A percentile compares a stretch with the other conserved stretches of the same genome.
Evolutionary conservation across 2,888 invertebrate species (phyloP).

Genomic region (Conops quadrifasciatus): DNA sequence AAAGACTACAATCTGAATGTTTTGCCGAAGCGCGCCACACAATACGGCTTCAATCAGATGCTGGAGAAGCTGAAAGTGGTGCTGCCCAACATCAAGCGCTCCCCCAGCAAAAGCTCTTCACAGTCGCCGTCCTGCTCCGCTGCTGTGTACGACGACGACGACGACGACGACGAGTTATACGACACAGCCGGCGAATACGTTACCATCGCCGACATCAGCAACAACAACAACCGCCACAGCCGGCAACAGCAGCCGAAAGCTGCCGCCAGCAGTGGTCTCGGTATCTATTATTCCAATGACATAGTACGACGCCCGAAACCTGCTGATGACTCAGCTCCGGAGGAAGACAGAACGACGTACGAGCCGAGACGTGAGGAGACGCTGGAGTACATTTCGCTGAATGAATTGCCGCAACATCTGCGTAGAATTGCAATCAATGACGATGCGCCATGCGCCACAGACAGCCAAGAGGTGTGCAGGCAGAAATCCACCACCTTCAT

Average conservation of each 20-base stretch:
- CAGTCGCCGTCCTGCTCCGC: conserved; percentile 62
- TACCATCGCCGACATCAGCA: conserved; percentile 83
- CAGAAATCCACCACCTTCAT: conserved; percentile 27
- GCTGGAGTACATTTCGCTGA: conserved; percentile 80
- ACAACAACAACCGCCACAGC: conserved; percentile 71
- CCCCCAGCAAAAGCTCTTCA: conserved; percentile 67
- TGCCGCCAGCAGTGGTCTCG: conserved; percentile 52
- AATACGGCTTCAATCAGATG: conserved; percentile 76
- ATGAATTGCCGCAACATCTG: conserved; percentile 74
- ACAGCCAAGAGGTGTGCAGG: conserved; percentile 32
- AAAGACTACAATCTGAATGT: conserved; percentile 62
- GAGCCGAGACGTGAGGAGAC: conserved; percentile 59
- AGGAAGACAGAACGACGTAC: not conserved
- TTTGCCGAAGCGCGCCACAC: conserved; percentile 58
- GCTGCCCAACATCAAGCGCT: conserved; percentile 69
- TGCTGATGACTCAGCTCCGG: not conserved
- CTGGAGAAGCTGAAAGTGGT: conserved; percentile 77
- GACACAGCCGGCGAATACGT: conserved; percentile 78
- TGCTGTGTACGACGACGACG: conserved; percentile 61
- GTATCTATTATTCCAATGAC: conserved; percentile 74
- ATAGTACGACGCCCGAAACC: conserved; percentile 71
- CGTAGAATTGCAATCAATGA: conserved; percentile 47
- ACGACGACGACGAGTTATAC: conserved; percentile 60
- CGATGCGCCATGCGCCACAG: not conserved
- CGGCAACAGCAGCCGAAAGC: conserved; percentile 36